Percentiles rank a stretch among this genome's conserved stretches.
These are phyloP conservation scores for Eustalomyia histrio DNA, from an alignment of 2,888 invertebrate genomes.

Conservation along the genomic window DNA sequence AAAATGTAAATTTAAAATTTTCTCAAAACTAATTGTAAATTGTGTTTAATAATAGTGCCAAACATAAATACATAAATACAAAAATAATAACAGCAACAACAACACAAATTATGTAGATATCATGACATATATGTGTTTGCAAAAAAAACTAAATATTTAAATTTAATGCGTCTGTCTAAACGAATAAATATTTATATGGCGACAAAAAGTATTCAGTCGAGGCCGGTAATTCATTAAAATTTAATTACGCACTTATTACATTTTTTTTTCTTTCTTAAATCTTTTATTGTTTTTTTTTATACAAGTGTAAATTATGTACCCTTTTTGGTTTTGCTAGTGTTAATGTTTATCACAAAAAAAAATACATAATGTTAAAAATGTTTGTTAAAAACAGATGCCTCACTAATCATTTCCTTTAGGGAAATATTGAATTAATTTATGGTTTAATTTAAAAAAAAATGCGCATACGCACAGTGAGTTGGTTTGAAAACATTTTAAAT, in stretches of 20 bases:
- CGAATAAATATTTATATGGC: neutral
- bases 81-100: neutral
- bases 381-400: constrained; percentile 53
- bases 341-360: neutral
- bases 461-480: neutral
- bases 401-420: constrained; percentile 47
- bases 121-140: neutral
- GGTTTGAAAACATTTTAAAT: neutral
- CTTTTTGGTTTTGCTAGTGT: neutral
- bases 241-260: neutral
- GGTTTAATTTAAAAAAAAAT: constrained; percentile 10
- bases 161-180: neutral
- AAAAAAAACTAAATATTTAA: constrained; percentile 5
- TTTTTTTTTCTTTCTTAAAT: neutral
- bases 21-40: neutral
- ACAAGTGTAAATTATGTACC: neutral
- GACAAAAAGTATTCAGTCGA: neutral
- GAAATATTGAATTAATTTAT: constrained; percentile 16
- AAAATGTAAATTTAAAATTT: neutral
- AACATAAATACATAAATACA: neutral
- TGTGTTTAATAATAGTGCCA: constrained; percentile 4
- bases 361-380: neutral
- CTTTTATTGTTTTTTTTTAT: neutral
- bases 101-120: neutral
- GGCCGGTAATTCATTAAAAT: constrained; percentile 1